Evolutionary conservation across 1,140 invertebrate genomes (phyloP).

Genomic region (Stegodyphus mimosarum): DNA sequence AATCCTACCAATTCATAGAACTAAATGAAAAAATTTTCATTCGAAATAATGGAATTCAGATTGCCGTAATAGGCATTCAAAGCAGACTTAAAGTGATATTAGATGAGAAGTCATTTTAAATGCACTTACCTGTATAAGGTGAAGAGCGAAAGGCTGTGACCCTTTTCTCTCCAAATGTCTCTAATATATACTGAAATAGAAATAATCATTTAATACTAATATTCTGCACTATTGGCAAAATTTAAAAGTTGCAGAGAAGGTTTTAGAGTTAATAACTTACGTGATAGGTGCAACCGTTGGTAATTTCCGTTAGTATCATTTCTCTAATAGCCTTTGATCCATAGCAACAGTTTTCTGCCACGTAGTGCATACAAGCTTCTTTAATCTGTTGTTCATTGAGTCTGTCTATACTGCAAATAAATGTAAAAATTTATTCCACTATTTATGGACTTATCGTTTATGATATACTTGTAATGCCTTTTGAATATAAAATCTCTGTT

Average conservation of each 20-base stretch:
- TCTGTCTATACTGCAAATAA: no score
- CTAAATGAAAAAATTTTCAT: no score
- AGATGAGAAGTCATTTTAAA: neutral
- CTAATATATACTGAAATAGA: slow-evolving; percentile 71
- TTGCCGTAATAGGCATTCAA: no score
- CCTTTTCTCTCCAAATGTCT: slow-evolving; percentile 73
- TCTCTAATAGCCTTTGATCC: slow-evolving; percentile 70
- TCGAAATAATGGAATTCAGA: no score
- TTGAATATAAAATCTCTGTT: no score
- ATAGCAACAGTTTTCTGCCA: slow-evolving; percentile 72
- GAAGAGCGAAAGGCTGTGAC: slow-evolving; percentile 71
- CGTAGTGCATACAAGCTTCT: slow-evolving; percentile 68
- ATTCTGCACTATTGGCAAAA: neutral
- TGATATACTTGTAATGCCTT: no score
- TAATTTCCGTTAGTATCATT: slow-evolving; percentile 69
- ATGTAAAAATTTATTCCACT: no score
- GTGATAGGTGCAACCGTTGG: slow-evolving; percentile 70
- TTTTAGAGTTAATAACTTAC: slow-evolving; percentile 65
- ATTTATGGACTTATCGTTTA: no score
- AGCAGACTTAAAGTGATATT: neutral
- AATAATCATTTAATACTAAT: neutral
- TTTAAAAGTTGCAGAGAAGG: neutral
- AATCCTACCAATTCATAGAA: no score
- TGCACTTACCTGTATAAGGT: slow-evolving; percentile 68
- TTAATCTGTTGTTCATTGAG: slow-evolving; percentile 68